These are phyloP conservation scores for Parelbella ahira DNA, from an alignment of 2,888 invertebrate genomes.

Conservation along the genomic window DNA sequence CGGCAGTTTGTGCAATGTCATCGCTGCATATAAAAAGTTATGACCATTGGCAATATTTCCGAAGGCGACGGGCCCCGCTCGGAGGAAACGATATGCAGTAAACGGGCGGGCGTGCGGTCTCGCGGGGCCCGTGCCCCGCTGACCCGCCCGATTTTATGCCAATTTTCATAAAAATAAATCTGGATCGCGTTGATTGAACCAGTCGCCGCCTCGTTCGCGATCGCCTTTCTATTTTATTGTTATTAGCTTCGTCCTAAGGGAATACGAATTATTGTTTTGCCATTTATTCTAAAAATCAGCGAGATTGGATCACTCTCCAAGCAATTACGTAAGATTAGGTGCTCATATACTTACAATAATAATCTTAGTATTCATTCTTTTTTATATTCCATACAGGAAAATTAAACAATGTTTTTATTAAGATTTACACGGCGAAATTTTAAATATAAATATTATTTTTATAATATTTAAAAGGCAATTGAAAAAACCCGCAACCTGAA, in stretches of 20 bases:
- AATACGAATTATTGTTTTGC: constrained; percentile 79
- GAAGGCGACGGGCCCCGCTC: constrained; percentile 45
- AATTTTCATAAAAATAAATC: constrained; percentile 82
- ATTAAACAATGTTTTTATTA: no score
- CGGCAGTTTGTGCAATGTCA: constrained; percentile 77
- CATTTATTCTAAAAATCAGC: constrained; percentile 64
- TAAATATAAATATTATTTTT: no score
- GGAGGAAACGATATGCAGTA: constrained; percentile 80
- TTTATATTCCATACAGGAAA: no score
- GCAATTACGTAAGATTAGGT: no score
- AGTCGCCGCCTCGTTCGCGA: constrained; percentile 69
- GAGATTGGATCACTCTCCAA: no score
- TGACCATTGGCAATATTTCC: constrained; percentile 77
- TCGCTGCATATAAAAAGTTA: constrained; percentile 81
- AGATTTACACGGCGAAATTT: no score
- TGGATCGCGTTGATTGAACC: constrained; percentile 78
- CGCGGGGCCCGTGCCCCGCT: constrained; percentile 70
- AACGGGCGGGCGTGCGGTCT: constrained; percentile 78
- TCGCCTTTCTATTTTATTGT: constrained; percentile 80
- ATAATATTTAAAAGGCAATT: no score
- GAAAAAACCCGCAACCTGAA: no score
- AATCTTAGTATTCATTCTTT: no score
- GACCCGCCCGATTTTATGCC: constrained; percentile 79
- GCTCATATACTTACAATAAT: no score
- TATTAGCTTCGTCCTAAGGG: constrained; percentile 73